A percentile compares a stretch with the other conserved stretches of the same genome.
phyloP scores from a whole-genome alignment of 1,140 invertebrate genomes.

The Cydia pomonella region DNA sequence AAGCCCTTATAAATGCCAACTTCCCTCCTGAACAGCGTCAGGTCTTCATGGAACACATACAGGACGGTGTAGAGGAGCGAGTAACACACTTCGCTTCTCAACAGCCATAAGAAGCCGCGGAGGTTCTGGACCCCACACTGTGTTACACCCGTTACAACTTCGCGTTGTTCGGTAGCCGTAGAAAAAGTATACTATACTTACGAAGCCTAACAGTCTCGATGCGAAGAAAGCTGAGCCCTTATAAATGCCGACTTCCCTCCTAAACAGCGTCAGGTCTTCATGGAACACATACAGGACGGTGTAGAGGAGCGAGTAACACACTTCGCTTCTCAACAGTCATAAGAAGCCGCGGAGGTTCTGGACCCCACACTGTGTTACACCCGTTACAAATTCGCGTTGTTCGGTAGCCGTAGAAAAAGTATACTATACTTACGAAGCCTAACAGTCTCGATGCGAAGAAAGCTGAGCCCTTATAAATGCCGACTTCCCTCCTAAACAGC shows the following conservation, averaged over 20 bases:
- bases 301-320: conserved; percentile 47
- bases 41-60: conserved; percentile 61
- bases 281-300: conserved; percentile 62
- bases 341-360: conserved; percentile 45
- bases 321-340: no score
- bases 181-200: conserved; percentile 47
- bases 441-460: conserved; percentile 62
- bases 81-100: no score
- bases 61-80: conserved; percentile 58
- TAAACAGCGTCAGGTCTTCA: conserved; percentile 60
- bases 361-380: conserved; percentile 62
- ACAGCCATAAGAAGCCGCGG: no score
- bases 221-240: conserved; percentile 61
- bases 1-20: conserved; percentile 63
- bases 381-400: no score
- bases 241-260: conserved; percentile 66
- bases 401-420: no score
- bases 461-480: conserved; percentile 62
- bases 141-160: conserved; percentile 58
- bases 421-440: conserved; percentile 55
- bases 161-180: no score
- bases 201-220: conserved; percentile 59
- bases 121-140: conserved; percentile 64
- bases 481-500: conserved; percentile 66
- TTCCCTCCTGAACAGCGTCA: conserved; percentile 64